Conservation (phyloP, 2,797 vertebrate genomes). For the Sebastes minor region DNA sequence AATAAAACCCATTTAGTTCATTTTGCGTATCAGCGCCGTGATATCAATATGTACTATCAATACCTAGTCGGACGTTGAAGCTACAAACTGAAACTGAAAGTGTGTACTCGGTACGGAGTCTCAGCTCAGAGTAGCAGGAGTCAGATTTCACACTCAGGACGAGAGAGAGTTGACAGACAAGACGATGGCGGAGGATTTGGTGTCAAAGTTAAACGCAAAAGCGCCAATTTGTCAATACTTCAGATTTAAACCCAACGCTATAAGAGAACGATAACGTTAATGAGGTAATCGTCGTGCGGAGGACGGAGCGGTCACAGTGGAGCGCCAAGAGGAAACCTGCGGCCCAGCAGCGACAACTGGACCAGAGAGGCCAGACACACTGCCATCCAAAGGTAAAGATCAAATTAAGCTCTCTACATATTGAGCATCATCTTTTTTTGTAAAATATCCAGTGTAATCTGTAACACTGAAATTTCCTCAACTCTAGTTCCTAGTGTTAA, state of each 20-base stretch:
- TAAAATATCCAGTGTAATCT: too few species aligned
- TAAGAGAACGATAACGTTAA: too few species aligned
- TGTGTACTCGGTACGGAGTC: too few species aligned
- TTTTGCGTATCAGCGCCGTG: neutral
- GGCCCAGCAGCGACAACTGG: neutral
- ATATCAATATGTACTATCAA: neutral
- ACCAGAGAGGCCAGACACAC: too few species aligned
- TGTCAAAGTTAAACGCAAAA: neutral
- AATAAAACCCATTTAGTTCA: neutral
- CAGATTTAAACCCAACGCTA: too few species aligned
- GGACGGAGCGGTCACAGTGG: neutral
- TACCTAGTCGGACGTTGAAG: too few species aligned
- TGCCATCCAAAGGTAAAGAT: neutral
- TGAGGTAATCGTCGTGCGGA: too few species aligned
- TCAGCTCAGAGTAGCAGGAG: too few species aligned
- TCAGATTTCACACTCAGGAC: too few species aligned
- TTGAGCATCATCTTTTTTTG: neutral
- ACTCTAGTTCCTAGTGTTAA: slow-evolving; percentile 90
- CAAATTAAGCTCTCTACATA: neutral
- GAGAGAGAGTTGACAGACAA: too few species aligned
- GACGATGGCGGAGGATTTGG: neutral
- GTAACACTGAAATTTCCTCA: neutral
- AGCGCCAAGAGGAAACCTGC: neutral
- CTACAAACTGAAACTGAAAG: too few species aligned
- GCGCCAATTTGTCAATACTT: neutral